phyloP scores from a whole-genome alignment of 2,797 vertebrate genomes.

The Rhinatrema bivittatum region DNA sequence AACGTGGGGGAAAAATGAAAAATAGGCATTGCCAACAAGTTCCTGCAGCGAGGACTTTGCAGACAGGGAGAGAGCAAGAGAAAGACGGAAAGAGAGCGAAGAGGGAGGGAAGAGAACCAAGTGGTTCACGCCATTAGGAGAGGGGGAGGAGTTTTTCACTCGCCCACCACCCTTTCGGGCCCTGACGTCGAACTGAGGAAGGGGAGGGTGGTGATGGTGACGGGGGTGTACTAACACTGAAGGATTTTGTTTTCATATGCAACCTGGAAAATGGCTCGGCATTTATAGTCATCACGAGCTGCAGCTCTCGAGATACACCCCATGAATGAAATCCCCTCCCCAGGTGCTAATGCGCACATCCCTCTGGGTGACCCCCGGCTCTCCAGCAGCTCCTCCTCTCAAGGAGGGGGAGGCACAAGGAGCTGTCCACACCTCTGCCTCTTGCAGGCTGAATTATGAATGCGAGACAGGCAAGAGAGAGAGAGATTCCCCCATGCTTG shows the following conservation, averaged over 20 bases:
- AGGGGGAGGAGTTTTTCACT: slow-evolving; percentile 64
- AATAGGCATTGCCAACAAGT: slow-evolving; percentile 73
- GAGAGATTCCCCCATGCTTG: too few relatives aligned
- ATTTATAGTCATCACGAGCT: slow-evolving; percentile 51
- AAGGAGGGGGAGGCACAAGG: too few relatives aligned
- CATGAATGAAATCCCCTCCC: slow-evolving; percentile 26
- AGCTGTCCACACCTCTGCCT: too few relatives aligned
- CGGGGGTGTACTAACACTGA: too few relatives aligned
- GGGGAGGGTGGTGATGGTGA: slow-evolving; percentile 59
- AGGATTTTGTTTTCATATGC: slow-evolving; percentile 38
- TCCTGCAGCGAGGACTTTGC: slow-evolving; percentile 60
- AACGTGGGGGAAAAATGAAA: slow-evolving; percentile 63
- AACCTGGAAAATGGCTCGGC: slow-evolving; percentile 52
- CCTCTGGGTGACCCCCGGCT: background rate
- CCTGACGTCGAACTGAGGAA: too few relatives aligned
- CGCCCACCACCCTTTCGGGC: slow-evolving; percentile 58
- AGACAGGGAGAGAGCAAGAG: slow-evolving; percentile 39
- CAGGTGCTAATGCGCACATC: slow-evolving; percentile 5
- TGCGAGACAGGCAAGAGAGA: too few relatives aligned
- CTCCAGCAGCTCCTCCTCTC: slow-evolving; percentile 10
- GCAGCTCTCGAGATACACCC: slow-evolving; percentile 32
- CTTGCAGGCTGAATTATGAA: too few relatives aligned
- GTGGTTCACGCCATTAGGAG: slow-evolving; percentile 74
- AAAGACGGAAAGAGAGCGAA: slow-evolving; percentile 39
- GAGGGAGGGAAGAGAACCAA: slow-evolving; percentile 53